phyloP scores from a whole-genome alignment of 2,888 invertebrate genomes.

The Philhelius pedissequus region DNA sequence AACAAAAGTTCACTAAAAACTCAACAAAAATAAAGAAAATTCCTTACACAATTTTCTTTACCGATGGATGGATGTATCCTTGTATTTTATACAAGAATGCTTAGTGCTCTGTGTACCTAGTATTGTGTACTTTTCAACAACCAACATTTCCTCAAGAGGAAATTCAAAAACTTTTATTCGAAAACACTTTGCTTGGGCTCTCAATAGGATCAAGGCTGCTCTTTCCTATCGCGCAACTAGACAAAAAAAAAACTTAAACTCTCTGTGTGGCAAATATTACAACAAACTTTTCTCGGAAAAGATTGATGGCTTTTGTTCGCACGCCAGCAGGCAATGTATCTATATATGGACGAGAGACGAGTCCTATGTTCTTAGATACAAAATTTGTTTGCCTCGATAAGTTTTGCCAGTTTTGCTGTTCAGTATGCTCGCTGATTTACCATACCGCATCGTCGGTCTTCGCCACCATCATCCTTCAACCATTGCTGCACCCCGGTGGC shows the following conservation, averaged over 20 bases:
- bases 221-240: background rate
- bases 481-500: too few relatives aligned
- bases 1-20: background rate
- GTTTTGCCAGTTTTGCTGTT: constrained; percentile 44
- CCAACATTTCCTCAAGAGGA: constrained; percentile 58
- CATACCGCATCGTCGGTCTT: background rate
- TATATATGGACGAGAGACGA: too few relatives aligned
- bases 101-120: background rate
- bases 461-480: background rate
- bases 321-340: constrained; percentile 32
- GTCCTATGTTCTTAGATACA: constrained; percentile 18
- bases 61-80: background rate
- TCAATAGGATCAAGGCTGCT: background rate
- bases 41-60: background rate
- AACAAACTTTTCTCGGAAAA: constrained; percentile 46
- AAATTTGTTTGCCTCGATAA: constrained; percentile 56
- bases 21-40: background rate
- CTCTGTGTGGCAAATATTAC: constrained; percentile 34
- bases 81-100: background rate
- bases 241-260: constrained; percentile 36
- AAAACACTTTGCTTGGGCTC: constrained; percentile 42
- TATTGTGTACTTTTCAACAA: constrained; percentile 20
- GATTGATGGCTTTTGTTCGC: constrained; percentile 62
- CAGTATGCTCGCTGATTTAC: background rate
- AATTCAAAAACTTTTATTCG: constrained; percentile 61